A percentile compares a stretch with the other conserved stretches of the same genome.
These are phyloP conservation scores for Melopsittacus undulatus DNA, from an alignment of 2,797 vertebrate species.

Conservation along the genomic window DNA sequence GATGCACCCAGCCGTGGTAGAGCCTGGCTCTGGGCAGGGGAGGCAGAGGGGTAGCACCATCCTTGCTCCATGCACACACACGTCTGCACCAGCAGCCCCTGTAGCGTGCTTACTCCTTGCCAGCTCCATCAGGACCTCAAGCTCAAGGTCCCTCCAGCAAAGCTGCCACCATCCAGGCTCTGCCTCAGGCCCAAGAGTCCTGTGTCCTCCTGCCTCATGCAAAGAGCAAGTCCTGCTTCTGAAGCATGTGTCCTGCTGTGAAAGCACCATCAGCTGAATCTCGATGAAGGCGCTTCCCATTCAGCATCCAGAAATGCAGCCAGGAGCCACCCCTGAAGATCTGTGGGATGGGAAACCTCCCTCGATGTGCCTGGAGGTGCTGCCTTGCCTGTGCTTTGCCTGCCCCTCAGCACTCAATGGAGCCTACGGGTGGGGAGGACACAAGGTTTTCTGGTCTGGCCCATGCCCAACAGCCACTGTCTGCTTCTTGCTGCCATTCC, in stretches of 20 bases:
- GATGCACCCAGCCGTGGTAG: neutral
- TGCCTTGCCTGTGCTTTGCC: neutral
- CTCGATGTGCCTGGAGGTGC: accelerated
- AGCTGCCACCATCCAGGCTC: neutral
- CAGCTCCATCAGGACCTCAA: neutral
- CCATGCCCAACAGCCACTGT: accelerated
- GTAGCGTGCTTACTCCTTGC: neutral
- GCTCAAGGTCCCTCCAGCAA: neutral
- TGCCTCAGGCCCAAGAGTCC: neutral
- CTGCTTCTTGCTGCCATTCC: neutral
- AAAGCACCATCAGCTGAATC: accelerated
- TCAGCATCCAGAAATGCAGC: neutral
- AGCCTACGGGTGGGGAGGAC: neutral
- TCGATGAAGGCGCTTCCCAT: accelerated
- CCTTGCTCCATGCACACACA: accelerated
- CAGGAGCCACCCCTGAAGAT: neutral
- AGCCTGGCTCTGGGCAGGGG: neutral
- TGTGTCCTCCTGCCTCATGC: accelerated
- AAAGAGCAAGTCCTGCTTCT: neutral
- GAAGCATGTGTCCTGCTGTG: accelerated
- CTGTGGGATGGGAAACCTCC: neutral
- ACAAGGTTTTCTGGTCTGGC: neutral
- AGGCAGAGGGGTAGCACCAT: neutral
- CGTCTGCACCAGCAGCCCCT: accelerated
- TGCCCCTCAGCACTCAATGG: accelerated